Percentiles rank a stretch among this genome's conserved stretches.
Conservation (phyloP, 2,113 vertebrate species). For the Clarias batrachus region DNA sequence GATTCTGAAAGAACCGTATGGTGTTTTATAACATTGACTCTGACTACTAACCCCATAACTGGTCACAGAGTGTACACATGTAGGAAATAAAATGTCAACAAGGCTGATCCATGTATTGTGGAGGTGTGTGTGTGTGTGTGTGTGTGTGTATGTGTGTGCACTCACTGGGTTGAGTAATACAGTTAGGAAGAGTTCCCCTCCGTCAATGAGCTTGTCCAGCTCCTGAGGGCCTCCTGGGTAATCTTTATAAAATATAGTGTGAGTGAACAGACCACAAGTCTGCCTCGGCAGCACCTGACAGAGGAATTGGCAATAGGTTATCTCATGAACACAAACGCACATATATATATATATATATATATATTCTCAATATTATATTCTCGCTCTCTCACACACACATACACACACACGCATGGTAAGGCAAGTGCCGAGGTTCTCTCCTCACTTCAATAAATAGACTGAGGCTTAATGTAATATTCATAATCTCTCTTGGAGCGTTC, state of each 20-base stretch:
- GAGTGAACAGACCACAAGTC: conserved; percentile 95
- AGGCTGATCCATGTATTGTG: background rate
- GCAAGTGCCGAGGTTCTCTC: conserved; percentile 14
- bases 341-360: too few relatives aligned
- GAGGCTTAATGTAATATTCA: conserved; percentile 64
- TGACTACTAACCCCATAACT: background rate
- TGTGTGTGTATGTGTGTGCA: conserved; percentile 23
- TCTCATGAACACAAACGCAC: conserved; percentile 44
- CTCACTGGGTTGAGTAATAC: conserved; percentile 95
- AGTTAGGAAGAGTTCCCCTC: conserved; percentile 94
- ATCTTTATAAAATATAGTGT: conserved; percentile 98
- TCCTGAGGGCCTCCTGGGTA: conserved; percentile 93
- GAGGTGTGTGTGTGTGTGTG: too few relatives aligned
- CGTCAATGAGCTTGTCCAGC: conserved; percentile 95
- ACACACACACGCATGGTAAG: conserved; percentile 28
- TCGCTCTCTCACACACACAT: conserved; percentile 13
- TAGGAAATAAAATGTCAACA: background rate
- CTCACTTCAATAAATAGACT: conserved; percentile 42
- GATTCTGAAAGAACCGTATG: background rate
- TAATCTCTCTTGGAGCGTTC: conserved; percentile 71
- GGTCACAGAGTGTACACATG: background rate
- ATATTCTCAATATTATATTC: background rate
- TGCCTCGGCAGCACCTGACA: conserved; percentile 91
- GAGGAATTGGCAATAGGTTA: background rate
- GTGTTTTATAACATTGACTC: background rate